A percentile compares a stretch with the other conserved stretches of the same genome.
Evolutionary conservation across 2,888 invertebrate species (phyloP).

Genomic region (Uloborus plumipes): DNA sequence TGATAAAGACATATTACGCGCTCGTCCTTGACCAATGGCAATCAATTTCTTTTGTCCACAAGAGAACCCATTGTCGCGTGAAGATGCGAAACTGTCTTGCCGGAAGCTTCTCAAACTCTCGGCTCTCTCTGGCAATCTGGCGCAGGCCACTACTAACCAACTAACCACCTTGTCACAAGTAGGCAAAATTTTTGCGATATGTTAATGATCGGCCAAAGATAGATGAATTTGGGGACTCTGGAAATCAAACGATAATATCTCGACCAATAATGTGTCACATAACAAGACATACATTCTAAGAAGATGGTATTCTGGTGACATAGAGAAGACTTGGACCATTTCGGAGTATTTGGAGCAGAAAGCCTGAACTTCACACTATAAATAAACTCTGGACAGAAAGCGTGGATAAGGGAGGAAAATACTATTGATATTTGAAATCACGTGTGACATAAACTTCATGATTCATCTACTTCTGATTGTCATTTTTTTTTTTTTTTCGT

Average conservation of each 20-base stretch:
- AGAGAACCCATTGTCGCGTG: conserved; percentile 42
- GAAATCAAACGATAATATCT: neutral
- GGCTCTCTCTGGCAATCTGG: neutral
- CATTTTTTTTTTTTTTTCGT: no score
- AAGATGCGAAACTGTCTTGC: conserved; percentile 42
- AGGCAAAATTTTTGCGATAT: conserved; percentile 18
- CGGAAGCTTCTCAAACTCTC: conserved; percentile 21
- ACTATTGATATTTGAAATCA: no score
- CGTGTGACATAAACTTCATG: no score
- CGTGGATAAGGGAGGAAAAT: no score
- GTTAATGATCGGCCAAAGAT: conserved; percentile 7
- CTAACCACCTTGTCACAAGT: conserved; percentile 10
- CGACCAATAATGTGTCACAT: neutral
- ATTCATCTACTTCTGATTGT: no score
- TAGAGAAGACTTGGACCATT: conserved; percentile 23
- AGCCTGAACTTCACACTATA: conserved; percentile 23
- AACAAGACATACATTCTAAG: conserved; percentile 20
- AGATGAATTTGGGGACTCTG: neutral
- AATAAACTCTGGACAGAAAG: neutral
- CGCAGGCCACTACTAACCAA: neutral
- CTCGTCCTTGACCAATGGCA: no score
- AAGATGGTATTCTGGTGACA: conserved; percentile 17
- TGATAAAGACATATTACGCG: no score
- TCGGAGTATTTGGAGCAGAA: conserved; percentile 45
- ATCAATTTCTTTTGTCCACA: conserved; percentile 16